Conservation (phyloP, 2,797 vertebrate genomes). For the Alca torda region DNA sequence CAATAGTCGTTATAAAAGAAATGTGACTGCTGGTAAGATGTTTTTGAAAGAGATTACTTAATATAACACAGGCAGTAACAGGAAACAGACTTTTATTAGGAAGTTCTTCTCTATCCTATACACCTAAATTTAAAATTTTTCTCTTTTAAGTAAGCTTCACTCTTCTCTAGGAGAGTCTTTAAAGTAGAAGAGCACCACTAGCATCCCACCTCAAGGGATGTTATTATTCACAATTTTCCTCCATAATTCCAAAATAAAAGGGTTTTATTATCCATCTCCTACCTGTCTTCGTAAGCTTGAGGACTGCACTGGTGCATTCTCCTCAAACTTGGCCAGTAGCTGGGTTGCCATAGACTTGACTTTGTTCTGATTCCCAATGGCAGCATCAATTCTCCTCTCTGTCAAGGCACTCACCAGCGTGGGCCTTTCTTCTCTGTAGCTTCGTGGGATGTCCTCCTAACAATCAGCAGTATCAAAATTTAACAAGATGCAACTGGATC, state of each 20-base stretch:
- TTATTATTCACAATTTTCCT: background rate
- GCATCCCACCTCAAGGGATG: background rate
- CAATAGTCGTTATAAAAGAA: background rate
- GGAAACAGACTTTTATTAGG: background rate
- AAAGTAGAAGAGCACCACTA: background rate
- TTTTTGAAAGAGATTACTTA: background rate
- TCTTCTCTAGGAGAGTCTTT: background rate
- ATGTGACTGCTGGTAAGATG: background rate
- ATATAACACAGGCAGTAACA: background rate
- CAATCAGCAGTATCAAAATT: background rate
- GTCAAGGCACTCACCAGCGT: constrained; percentile 74
- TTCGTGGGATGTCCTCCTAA: constrained; percentile 85
- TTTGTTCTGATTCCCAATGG: constrained; percentile 89
- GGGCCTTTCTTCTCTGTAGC: constrained; percentile 81
- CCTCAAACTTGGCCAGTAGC: constrained; percentile 95
- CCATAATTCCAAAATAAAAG: background rate
- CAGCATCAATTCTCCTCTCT: constrained; percentile 83
- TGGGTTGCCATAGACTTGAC: constrained; percentile 97
- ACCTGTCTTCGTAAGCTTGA: constrained; percentile 91
- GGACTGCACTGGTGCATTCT: constrained; percentile 86
- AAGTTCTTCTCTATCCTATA: background rate
- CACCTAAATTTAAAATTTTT: background rate
- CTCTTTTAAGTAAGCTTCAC: background rate
- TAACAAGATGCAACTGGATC: background rate
- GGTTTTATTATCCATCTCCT: background rate